A percentile compares a stretch with the other conserved stretches of the same genome.
phyloP scores from a whole-genome alignment of 2,113 vertebrate genomes.

The Ictalurus punctatus region DNA sequence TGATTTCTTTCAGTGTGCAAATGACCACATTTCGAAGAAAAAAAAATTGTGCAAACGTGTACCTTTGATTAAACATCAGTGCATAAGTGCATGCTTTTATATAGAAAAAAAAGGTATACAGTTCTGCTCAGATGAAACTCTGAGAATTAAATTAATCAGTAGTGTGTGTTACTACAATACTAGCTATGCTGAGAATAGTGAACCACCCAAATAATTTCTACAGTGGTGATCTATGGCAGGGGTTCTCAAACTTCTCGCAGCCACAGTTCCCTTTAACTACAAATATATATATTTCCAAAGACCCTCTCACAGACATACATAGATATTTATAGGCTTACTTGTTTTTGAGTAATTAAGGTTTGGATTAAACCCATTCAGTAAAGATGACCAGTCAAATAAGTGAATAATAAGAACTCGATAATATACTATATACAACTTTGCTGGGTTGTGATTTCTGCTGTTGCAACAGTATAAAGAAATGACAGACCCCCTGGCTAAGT shows the following conservation, averaged over 20 bases:
- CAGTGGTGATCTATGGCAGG: neutral
- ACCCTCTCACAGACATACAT: neutral
- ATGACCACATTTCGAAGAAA: conserved; percentile 36
- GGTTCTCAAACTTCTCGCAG: neutral
- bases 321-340: neutral
- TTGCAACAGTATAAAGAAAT: neutral
- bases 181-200: neutral
- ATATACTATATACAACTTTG: neutral
- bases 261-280: neutral
- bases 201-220: neutral
- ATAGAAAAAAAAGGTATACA: conserved; percentile 10
- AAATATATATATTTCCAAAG: neutral
- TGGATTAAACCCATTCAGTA: neutral
- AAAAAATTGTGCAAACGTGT: conserved; percentile 2
- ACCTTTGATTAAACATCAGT: conserved; percentile 24
- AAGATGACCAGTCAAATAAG: neutral
- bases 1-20: conserved; percentile 34
- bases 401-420: neutral
- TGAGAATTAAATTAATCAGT: neutral
- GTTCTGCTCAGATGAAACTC: neutral
- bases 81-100: conserved; percentile 13
- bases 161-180: neutral
- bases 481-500: neutral
- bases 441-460: neutral
- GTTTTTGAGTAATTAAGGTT: too few relatives aligned